Evolutionary conservation across 2,113 vertebrate genomes (phyloP).

Genomic region (Dolichotis patagonum): DNA sequence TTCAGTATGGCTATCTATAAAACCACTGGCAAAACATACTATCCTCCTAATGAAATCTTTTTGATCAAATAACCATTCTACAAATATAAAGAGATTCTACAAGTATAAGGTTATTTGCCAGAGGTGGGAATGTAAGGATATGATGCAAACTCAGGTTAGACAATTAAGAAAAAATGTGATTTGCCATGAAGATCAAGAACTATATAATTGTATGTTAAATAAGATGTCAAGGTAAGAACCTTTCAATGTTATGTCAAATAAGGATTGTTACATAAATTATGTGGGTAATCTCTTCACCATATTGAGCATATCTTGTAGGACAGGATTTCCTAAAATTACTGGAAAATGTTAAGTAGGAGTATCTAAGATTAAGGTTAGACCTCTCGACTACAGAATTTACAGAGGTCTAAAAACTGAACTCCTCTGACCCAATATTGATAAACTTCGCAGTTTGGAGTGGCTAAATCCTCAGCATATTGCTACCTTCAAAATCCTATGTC

Average conservation of each 20-base stretch:
- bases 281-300: neutral
- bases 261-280: neutral
- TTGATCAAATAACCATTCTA: neutral
- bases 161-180: neutral
- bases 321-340: neutral
- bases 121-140: neutral
- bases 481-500: neutral
- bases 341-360: neutral
- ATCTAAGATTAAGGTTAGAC: neutral
- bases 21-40: neutral
- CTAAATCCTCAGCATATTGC: neutral
- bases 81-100: neutral
- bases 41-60: neutral
- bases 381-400: neutral
- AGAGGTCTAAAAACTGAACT: neutral
- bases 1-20: slow-evolving; percentile 19
- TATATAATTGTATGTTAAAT: neutral
- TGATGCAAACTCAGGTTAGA: slow-evolving; percentile 1
- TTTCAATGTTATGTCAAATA: slow-evolving; percentile 55
- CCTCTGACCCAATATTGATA: neutral
- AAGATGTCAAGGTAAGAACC: neutral
- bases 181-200: slow-evolving; percentile 6
- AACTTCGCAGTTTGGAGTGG: neutral
- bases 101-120: slow-evolving; percentile 9
- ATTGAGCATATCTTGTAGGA: neutral